Base-by-base conservation (phyloP, 1,140 invertebrate genomes). In the Kradibia gibbosae region DNA sequence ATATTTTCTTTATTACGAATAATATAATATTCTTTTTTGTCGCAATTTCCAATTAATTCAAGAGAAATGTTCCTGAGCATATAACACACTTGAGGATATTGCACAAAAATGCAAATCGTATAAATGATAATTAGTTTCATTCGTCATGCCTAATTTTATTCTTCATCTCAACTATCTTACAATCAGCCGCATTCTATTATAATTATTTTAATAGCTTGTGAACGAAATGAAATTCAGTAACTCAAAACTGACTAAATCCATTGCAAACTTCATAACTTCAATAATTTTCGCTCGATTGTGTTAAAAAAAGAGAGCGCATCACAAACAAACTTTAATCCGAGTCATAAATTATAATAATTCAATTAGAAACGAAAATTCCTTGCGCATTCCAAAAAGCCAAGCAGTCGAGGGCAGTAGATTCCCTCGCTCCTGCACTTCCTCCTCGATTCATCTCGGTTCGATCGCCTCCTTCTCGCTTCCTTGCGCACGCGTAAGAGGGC, bases 261-360 rank as follows among this genome's bases (percentile, higher is more conserved):
- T 48, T 73, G 50, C 7, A 22, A 60, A 75, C 17, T 75, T 75
- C 53, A 60, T 42, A 75, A 60, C 50, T 75, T 75, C 36, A 39
- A 75, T 75, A 75, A 75, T 75, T 75, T 60, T 60, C 31, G 31
- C 50, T 36, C 28, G 17, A 48, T 48, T 71, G 25, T 48, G 15
- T 3, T 7, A 17, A 57, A 75, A 55, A 71, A 36, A 55, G 28
- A 28, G 20, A 20, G n/a, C 10, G 22, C 71, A 28, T 57, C 31
- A 45, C 22, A 76, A 62, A 78, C 65, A 50, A 80, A 80, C 20
- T 75, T 76, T 70, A 53, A 82, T 78, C 42, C 53, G n/a, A 76
- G 25, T 60, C 76, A 78, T 82, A 79, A 79, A 79, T 82, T 82
- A 82, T 77, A 74, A 82, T 78, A 75, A 82, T 78, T 82, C 71